phyloP scores from a whole-genome alignment of 2,113 vertebrate species.

The Progne subis region DNA sequence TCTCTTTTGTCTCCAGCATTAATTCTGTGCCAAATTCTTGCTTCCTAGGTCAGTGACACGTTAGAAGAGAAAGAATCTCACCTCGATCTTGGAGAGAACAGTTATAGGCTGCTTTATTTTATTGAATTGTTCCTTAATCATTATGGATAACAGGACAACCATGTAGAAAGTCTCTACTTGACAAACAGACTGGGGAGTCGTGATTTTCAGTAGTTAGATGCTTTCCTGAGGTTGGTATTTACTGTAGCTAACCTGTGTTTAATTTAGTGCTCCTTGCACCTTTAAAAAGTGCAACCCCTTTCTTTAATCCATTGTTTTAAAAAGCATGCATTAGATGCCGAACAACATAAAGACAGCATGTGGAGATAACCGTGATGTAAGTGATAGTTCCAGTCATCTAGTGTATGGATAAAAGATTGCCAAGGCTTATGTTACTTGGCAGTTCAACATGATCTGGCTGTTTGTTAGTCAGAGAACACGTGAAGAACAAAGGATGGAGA shows the following conservation, averaged over 20 bases:
- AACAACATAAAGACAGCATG: neutral
- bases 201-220: neutral
- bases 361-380: neutral
- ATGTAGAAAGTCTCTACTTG: neutral
- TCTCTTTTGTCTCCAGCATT: neutral
- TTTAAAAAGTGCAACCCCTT: neutral
- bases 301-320: conserved; percentile 10
- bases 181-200: neutral
- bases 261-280: neutral
- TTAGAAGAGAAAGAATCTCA: neutral
- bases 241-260: neutral
- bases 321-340: neutral
- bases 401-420: conserved; percentile 34
- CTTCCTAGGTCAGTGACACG: neutral
- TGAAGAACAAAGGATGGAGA: conserved; percentile 40
- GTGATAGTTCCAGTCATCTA: neutral
- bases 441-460: conserved; percentile 43
- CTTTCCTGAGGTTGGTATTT: neutral
- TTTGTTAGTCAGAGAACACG: conserved; percentile 47
- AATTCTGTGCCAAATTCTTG: neutral
- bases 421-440: conserved; percentile 6
- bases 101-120: neutral
- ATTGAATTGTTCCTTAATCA: neutral
- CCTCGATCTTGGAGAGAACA: neutral
- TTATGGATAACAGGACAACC: neutral